Base-by-base conservation (phyloP, 2,797 vertebrate genomes). In the Oophaga sylvatica region DNA sequence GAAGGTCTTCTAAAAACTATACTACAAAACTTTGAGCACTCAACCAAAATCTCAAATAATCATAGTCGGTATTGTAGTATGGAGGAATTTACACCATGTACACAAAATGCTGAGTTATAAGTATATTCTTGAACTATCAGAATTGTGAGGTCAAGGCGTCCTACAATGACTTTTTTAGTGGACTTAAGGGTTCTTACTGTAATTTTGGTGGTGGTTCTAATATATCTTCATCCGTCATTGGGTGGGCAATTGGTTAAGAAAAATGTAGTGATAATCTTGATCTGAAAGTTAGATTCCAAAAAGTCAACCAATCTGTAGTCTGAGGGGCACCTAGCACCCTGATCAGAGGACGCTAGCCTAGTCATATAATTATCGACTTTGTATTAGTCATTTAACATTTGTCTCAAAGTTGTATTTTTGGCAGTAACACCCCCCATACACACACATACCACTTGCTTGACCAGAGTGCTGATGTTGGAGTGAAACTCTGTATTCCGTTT, bases 401-500 rank as follows among this genome's bases (percentile, higher is more conserved):
- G 29, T 6, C 26, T 62, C 19, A 41, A 80, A 62, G 7, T 17
- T 35, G 29, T 31, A 17, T 60, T 77, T 29, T 29, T 20, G 17
- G 29, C 8, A 35, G 15, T 20, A 41, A 11, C 41, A 41, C 17
- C 16, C 63, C 16, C 17, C 19, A 5, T 2, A 41, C 13, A 19
- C 3, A 73, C 19, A 45, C 53, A 22, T 31, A 57, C 57, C 26
- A 83, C 53, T 41, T 73, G 22, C n/a, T 63, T 9, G 62, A 12
- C 11, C 68, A 68, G 63, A 45, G 31, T 35, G 20, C 76, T 67
- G 79, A 35, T 26, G 65, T 75, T 45, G 29, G 59, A 80, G 13
- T 29, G 19, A 59, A 78, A 75, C 22, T 22, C 67, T 59, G 60
- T 73, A 84, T 29, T 35, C n/a, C 13, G 16, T 59, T 88, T 84